A percentile compares a stretch with the other conserved stretches of the same genome.
Conservation (phyloP, 2,797 vertebrate genomes). For the Molothrus ater region DNA sequence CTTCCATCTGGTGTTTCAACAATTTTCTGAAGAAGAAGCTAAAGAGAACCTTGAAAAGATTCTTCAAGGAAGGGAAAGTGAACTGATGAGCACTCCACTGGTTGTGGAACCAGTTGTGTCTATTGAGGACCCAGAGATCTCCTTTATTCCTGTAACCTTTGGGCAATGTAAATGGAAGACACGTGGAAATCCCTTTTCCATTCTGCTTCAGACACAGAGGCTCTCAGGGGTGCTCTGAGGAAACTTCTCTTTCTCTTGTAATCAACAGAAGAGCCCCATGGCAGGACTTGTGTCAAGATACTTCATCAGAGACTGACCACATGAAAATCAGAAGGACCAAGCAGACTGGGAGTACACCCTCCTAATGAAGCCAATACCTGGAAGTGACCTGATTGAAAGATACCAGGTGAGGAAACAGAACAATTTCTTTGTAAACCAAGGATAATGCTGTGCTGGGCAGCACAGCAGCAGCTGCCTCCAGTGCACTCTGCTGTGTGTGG, state of each 20-base stretch:
- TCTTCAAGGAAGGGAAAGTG: background rate
- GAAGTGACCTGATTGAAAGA: background rate
- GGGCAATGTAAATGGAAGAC: background rate
- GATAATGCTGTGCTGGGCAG: background rate
- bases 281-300: background rate
- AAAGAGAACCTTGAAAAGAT: background rate
- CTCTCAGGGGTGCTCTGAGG: background rate
- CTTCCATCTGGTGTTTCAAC: background rate
- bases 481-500: background rate
- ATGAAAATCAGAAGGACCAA: background rate
- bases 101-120: background rate
- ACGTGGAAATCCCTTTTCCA: background rate
- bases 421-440: background rate
- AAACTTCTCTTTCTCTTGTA: background rate
- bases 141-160: background rate
- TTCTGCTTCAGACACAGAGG: background rate
- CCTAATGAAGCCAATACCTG: background rate
- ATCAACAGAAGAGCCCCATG: background rate
- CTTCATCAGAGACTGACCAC: background rate
- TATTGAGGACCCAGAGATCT: background rate
- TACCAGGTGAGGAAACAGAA: background rate
- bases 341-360: background rate
- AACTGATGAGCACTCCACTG: background rate
- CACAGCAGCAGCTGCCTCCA: background rate
- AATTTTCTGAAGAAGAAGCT: background rate